Base-by-base conservation (phyloP, 2,888 invertebrate genomes). In the Quadriops clusia region DNA sequence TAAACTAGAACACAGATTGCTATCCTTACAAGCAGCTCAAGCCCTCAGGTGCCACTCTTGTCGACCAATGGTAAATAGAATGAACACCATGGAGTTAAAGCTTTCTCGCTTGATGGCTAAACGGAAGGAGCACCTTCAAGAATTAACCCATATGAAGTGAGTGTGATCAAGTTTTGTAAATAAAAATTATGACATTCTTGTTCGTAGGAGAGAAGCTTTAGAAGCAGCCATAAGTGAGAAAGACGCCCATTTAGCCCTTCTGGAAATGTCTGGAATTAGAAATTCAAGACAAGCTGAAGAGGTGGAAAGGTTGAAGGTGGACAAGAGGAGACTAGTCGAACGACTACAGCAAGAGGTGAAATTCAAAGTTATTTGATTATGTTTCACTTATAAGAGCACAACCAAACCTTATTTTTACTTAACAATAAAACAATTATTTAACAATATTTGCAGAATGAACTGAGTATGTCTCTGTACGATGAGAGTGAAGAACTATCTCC, bases 141-240 rank as follows among this genome's bases (percentile, higher is more conserved):
- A 85, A 54, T 66, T 85, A 33, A 74, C 77, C 42, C 77, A 77
- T 53, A 75, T 83, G 68, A 82, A 86, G 87, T 89, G 61, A 67
- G 75, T 55, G 18, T 10, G 14, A 15, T 30, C 3, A 15, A n/a
- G 15, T 1, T 13, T 22, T 23, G 6, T 10, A 13, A 18, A 22
- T 30, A 15, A 3, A n/a, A n/a, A 9, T 28, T 10, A 5, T 4
- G 25, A 8, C n/a, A 9, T 4, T 20, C 36, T 33, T 26, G 15
- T 39, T 54, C 56, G 11, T 56, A 89, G 89, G 54, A 79, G 84
- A 61, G 86, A 90, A 60, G 77, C 86, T 29, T 61, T 90, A 38
- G 78, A 85, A 60, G 75, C 79, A 35, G 77, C 81, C 3, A 77
- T 90, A 37, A 83, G 82, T 49, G 89, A 89, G 51, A 89, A 87